Conservation (phyloP, 1,140 invertebrate species). For the Achatina immaculata region DNA sequence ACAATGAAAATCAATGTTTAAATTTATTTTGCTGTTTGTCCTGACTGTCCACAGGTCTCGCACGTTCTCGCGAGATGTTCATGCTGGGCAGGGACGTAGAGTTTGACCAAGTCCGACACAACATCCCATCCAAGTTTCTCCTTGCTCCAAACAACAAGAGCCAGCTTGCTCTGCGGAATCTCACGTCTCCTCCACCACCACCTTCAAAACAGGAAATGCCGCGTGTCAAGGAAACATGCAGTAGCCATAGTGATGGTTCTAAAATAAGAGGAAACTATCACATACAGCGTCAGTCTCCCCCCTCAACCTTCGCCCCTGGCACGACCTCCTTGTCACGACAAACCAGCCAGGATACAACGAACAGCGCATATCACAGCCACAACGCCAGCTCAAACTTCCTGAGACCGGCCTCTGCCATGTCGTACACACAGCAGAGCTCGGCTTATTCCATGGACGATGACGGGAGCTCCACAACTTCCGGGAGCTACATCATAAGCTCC, state of each 20-base stretch:
- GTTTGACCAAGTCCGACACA: background rate
- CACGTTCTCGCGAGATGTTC: background rate
- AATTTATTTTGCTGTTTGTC: too few relatives aligned
- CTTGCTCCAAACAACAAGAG: background rate
- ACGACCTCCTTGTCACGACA: background rate
- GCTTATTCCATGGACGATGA: slow-evolving; percentile 47
- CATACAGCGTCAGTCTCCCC: background rate
- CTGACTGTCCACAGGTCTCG: background rate
- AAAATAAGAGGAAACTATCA: background rate
- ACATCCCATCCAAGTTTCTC: background rate
- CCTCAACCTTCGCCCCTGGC: background rate
- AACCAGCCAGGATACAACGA: background rate
- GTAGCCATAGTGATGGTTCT: background rate
- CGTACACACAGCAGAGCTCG: slow-evolving; percentile 19
- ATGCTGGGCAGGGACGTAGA: background rate
- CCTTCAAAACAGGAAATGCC: background rate
- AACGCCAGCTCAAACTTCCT: background rate
- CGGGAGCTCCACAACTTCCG: slow-evolving; percentile 55
- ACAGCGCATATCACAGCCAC: background rate
- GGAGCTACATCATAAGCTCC: slow-evolving; percentile 54
- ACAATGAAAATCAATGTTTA: too few relatives aligned
- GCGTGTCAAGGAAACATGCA: background rate
- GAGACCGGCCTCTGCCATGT: slow-evolving; percentile 16
- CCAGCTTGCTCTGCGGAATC: background rate
- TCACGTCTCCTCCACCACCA: background rate